Conservation (phyloP, 2,797 vertebrate genomes). For the Gambusia yucatana region DNA sequence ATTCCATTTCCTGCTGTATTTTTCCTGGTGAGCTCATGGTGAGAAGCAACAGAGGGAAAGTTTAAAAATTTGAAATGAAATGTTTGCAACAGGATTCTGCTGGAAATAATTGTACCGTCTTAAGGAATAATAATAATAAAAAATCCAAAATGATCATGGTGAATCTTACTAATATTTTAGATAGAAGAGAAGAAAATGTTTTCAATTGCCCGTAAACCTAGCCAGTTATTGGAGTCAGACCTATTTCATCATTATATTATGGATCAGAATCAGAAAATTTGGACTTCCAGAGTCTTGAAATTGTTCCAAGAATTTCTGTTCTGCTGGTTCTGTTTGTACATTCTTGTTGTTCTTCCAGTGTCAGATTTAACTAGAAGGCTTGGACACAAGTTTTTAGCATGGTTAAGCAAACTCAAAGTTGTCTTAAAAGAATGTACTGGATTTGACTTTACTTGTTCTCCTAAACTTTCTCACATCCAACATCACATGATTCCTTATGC, state of each 20-base stretch:
- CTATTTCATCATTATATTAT: neutral
- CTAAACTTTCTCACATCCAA: constrained; percentile 17
- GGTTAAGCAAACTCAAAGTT: neutral
- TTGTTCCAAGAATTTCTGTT: neutral
- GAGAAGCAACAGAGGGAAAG: neutral
- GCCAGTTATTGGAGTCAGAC: neutral
- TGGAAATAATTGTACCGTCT: too few species aligned
- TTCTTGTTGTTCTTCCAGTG: neutral
- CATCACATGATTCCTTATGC: constrained; percentile 53
- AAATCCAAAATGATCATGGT: neutral
- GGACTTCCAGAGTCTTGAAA: neutral
- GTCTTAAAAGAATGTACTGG: neutral
- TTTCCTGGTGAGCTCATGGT: neutral
- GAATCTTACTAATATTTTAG: neutral
- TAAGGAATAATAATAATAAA: neutral
- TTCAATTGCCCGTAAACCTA: neutral
- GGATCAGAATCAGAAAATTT: neutral
- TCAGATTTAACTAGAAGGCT: neutral
- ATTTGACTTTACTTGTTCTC: neutral
- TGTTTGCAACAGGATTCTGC: neutral
- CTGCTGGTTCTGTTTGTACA: neutral
- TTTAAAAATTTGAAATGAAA: neutral
- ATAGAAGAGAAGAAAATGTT: neutral
- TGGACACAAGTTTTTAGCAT: neutral
- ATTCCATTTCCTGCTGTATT: neutral